Evolutionary conservation across 2,797 vertebrate species (phyloP), one percentile per base, ranked within the genome.

Genomic region (Euphonia xanthogaster): DNA sequence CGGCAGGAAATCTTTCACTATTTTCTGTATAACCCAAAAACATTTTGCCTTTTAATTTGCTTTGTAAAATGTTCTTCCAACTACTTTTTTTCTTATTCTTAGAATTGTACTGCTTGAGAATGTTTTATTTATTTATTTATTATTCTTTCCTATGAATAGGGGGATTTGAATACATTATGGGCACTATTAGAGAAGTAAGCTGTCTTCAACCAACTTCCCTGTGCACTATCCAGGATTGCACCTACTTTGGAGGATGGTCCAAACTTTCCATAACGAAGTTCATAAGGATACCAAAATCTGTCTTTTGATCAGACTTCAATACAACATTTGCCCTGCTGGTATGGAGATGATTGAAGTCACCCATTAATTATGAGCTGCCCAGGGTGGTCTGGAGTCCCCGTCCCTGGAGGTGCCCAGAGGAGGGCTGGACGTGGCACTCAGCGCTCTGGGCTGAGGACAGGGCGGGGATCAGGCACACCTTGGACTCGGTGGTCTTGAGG

Each of bases 391-490:
- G 42, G 31, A 28, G n/a, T 30, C 0, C 31, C 23, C 5, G 19
- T 7, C 35, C 35, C 42, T 68, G 55, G 23, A 42, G 42, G 19
- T 37, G 42, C 1, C 31, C 62, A 21, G 0, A 35, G 31, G 23
- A 62, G 6, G 22, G 1, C 70, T 68, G 62, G 31, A 30, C 0
- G 0, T 44, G 35, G 27, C 48, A 18, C n/a, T 75, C 19, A 48
- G 40, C 2, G 16, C 42, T 55, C 20, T 50, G 55, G 28, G 27
- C 62, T 42, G 55, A 37, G 11, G 11, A 44, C 48, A 55, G 6
- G 16, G 20, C 25, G 25, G 70, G 27, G 0, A 20, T 42, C 0
- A 0, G 70, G 40, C 47, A 48, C 31, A 50, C 35, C 13, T 12
- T 8, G 31, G 62, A 21, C 42, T 61, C 2, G 0, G 2, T 42